Base-by-base conservation (phyloP, 1,140 invertebrate genomes). In the Tetragnatha versicolor region DNA sequence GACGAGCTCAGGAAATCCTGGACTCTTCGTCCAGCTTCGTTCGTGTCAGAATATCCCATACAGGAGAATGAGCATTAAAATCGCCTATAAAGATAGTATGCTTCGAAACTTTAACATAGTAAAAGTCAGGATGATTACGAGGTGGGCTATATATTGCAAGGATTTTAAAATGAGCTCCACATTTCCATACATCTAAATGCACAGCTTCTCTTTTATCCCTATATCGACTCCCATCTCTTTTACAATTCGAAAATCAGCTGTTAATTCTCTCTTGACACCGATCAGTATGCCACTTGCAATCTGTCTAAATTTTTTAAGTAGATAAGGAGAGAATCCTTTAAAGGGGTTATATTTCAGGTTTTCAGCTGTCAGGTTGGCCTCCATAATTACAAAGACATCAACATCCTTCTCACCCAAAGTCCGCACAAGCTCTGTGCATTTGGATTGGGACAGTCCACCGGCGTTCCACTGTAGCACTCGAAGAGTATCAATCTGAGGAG, bases 41-140 rank as follows among this genome's bases (percentile, higher is more conserved):
- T 66, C 1, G 39, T 66, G 2, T 66, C 20, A 27, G 3, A 49
- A 65, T 65, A 69, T 10, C 47, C n/a, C 45, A 51, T 3, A 51
- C 2, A 0, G 39, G 65, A 51, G 45, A 49, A 31, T 69, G 66
- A 25, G 9, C 42, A 51, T 69, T 51, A 53, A 69, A 69, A 33
- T 69, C 45, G 10, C 6, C 66, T 29, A 49, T 17, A 35, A 69
- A 69, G 35, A 69, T 69, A 20, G 42, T 14, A 17, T 33, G 5
- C 51, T 5, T 69, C 20, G 39, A 51, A 20, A 5, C 1, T 6
- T n/a, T 33, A 69, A 69, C 22, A 35, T 6, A 33, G 1, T 7
- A 31, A 47, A 69, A 69, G 27, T 35, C 47, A n/a, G 45, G 66
- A 0, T 51, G 7, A 31, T 51, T 51, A 17, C 17, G n/a, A 49